Conservation (phyloP, 2,113 vertebrate species). For the Myxocyprinus asiaticus region DNA sequence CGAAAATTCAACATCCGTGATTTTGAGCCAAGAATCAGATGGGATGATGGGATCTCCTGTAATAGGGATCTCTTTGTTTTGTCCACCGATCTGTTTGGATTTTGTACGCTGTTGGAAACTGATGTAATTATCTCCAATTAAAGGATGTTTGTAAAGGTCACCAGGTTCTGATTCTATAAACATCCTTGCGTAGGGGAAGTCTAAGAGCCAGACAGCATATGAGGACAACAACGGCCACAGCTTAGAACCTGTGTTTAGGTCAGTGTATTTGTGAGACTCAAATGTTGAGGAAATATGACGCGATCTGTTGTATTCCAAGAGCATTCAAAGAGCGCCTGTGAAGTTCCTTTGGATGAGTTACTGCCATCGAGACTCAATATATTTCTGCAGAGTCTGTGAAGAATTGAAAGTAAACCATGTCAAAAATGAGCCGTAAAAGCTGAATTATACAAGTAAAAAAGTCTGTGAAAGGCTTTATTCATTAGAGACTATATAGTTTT, state of each 20-base stretch:
- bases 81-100: constrained; percentile 21
- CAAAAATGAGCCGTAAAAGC: constrained; percentile 39
- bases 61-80: constrained; percentile 36
- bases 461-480: constrained; percentile 15
- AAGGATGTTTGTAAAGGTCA: constrained; percentile 45
- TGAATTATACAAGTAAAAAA: constrained; percentile 6
- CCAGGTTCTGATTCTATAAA: constrained; percentile 44
- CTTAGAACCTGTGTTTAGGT: constrained; percentile 61
- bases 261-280: constrained; percentile 56
- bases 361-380: constrained; percentile 6
- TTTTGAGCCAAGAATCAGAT: not conserved
- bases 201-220: constrained; percentile 12
- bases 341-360: constrained; percentile 55
- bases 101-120: constrained; percentile 28
- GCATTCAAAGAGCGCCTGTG: constrained; percentile 61
- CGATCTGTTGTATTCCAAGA: constrained; percentile 12
- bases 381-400: constrained; percentile 20
- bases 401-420: constrained; percentile 35
- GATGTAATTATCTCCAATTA: constrained; percentile 40
- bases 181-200: constrained; percentile 14
- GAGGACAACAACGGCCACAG: not conserved
- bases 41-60: constrained; percentile 36
- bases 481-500: constrained; percentile 46
- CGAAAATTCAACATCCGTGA: constrained; percentile 24
- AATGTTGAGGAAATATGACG: constrained; percentile 52